Percentiles rank a stretch among this genome's conserved stretches.
These are phyloP conservation scores for Spilarctia lutea DNA, from an alignment of 2,888 invertebrate genomes.

Conservation along the genomic window DNA sequence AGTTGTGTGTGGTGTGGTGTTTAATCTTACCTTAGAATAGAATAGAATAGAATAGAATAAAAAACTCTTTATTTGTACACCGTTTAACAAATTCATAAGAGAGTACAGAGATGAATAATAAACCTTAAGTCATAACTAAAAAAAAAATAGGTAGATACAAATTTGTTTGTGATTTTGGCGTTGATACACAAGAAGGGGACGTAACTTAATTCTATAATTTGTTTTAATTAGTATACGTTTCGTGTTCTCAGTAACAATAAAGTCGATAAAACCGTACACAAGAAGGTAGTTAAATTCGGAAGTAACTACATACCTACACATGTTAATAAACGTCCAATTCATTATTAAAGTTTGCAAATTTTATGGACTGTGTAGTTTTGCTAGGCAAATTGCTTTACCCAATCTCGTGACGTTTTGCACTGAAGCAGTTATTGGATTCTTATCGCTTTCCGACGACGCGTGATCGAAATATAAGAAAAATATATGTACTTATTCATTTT, in stretches of 20 bases:
- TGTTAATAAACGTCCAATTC: constrained; percentile 19
- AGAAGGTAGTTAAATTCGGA: not conserved
- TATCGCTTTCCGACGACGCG: constrained; percentile 61
- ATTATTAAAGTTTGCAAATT: constrained; percentile 39
- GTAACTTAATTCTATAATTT: too few species aligned
- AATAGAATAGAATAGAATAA: too few species aligned
- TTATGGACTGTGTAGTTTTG: constrained; percentile 48
- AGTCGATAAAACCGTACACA: constrained; percentile 2
- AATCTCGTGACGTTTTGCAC: constrained; percentile 49
- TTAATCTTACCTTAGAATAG: too few species aligned
- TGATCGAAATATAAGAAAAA: constrained; percentile 45
- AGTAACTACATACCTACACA: constrained; percentile 17
- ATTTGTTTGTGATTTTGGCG: not conserved
- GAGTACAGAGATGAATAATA: too few species aligned
- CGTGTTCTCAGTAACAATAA: not conserved
- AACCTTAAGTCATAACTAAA: not conserved
- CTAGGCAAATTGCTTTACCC: constrained; percentile 50
- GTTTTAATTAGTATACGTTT: not conserved
- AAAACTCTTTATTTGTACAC: too few species aligned
- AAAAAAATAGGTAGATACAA: not conserved
- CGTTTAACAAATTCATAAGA: too few species aligned
- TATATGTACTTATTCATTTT: constrained; percentile 38
- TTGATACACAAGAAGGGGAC: not conserved
- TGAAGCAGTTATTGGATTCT: constrained; percentile 72
- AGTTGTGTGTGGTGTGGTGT: not conserved